Conservation (phyloP, 1,140 invertebrate genomes). For the Papilio aristodemus region DNA sequence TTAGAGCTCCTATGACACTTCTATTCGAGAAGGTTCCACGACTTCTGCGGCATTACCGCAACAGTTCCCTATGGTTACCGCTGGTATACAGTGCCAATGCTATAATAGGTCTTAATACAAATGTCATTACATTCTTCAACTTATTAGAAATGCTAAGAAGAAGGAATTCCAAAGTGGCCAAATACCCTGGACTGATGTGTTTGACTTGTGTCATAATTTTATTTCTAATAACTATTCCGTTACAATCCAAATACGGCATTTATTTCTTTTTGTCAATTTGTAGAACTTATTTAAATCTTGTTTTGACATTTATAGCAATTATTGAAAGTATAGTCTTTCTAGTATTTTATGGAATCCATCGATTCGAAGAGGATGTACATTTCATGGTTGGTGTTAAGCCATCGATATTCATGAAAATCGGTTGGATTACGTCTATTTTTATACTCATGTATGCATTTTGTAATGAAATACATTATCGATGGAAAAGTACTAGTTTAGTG, state of each 20-base stretch:
- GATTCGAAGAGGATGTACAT: slow-evolving; percentile 68
- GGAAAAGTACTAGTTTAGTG: slow-evolving; percentile 25
- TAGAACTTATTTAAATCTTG: slow-evolving; percentile 42
- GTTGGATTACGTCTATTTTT: slow-evolving; percentile 49
- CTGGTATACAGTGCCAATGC: slow-evolving; percentile 47
- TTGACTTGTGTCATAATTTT: slow-evolving; percentile 42
- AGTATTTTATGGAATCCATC: slow-evolving; percentile 58
- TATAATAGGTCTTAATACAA: slow-evolving; percentile 46
- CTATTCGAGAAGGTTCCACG: slow-evolving; percentile 63
- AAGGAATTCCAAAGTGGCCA: slow-evolving; percentile 43
- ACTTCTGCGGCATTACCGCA: slow-evolving; percentile 51
- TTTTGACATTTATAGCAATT: slow-evolving; percentile 48
- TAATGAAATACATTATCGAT: slow-evolving; percentile 43
- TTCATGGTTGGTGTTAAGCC: slow-evolving; percentile 69
- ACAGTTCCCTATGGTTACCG: slow-evolving; percentile 51
- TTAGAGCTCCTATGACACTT: slow-evolving; percentile 45
- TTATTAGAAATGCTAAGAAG: slow-evolving; percentile 47
- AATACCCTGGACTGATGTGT: slow-evolving; percentile 55
- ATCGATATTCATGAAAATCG: slow-evolving; percentile 52
- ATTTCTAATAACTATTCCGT: slow-evolving; percentile 58
- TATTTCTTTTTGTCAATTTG: slow-evolving; percentile 42
- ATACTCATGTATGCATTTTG: slow-evolving; percentile 50
- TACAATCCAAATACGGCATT: slow-evolving; percentile 48
- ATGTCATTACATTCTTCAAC: slow-evolving; percentile 48
- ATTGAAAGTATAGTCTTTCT: slow-evolving; percentile 60